Base-by-base conservation (phyloP, 2,113 vertebrate species). In the Eonycteris spelaea region DNA sequence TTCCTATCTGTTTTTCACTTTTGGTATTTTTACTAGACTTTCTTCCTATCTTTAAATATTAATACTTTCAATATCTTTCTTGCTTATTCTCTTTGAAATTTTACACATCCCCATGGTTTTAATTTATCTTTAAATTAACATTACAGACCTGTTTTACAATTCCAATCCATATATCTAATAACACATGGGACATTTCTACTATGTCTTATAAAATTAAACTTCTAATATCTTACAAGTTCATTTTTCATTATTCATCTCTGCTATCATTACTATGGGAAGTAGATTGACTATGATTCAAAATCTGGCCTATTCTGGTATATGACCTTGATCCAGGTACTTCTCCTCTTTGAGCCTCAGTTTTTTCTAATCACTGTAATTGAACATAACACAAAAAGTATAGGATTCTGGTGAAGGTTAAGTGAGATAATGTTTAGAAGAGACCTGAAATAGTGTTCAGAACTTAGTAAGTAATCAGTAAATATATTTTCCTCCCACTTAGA, bases 221-320 rank as follows among this genome's bases (percentile, higher is more conserved):
- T 28, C 45, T 70, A 35, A 30, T 55, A 51, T 43, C 24, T 59
- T 70, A 38, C 35, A 73, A 73, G 10, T 30, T 12, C n/a, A 86
- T 12, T 35, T 85, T 48, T 65, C 7, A 7, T 3, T 77, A 22
- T 73, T 53, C 7, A 13, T 26, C 11, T 21, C 21, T 87, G 30
- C 6, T 8, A 2, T 28, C 38, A 21, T 13, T 26, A 13, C 18
- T 1, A 19, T 22, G 5, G 1, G 26, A 59, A 24, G 38, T 28
- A 55, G 3, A 30, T 45, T 1, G 12, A 73, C 7, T 14, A 5
- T 19, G 9, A 67, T 30, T 95, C 78, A 75, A 68, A 92, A 55
- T 43, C 16, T 55, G 28, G 16, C 21, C 9, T 51, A 13, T 0
- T 0, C 10, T 91, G 59, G 40, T 28, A 13, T 11, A 13, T 85